Evolutionary conservation across 2,888 invertebrate genomes (phyloP).

Genomic region (Cyaniris semiargus): DNA sequence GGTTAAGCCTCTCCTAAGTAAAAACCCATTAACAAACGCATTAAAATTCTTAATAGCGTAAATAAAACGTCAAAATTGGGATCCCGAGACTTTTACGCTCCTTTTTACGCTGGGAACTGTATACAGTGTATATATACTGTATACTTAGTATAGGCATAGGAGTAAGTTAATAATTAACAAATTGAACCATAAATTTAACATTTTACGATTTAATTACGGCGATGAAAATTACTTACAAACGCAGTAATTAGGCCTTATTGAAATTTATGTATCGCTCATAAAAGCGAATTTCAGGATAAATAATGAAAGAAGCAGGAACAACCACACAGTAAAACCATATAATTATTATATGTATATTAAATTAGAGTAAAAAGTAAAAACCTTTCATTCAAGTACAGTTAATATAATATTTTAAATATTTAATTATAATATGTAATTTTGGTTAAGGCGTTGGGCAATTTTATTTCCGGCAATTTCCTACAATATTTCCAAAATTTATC

Average conservation of each 20-base stretch:
- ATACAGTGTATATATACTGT: neutral
- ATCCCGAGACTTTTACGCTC: constrained; percentile 21
- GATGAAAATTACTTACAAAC: constrained; percentile 29
- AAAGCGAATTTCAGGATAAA: constrained; percentile 11
- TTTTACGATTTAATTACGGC: constrained; percentile 36
- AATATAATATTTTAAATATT: too few relatives aligned
- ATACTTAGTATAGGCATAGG: neutral
- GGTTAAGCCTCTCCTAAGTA: constrained; percentile 54
- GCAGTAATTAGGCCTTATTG: constrained; percentile 34
- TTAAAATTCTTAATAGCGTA: constrained; percentile 48
- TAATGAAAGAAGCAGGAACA: constrained; percentile 15
- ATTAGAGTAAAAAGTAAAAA: neutral
- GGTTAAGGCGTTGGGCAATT: too few relatives aligned
- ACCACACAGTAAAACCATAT: neutral
- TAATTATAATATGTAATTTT: too few relatives aligned
- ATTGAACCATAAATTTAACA: constrained; percentile 47
- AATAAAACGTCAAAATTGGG: constrained; percentile 41
- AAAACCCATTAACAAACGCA: constrained; percentile 64
- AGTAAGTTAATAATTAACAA: constrained; percentile 47
- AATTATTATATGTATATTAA: neutral
- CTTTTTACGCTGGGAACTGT: constrained; percentile 28
- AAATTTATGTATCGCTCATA: constrained; percentile 20
- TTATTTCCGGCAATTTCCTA: too few relatives aligned
- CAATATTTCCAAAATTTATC: too few relatives aligned
- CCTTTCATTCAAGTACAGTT: neutral